Evolutionary conservation across 1,140 invertebrate genomes (phyloP), one percentile per base, ranked within the genome.

Genomic region (Rhyzopertha dominica): DNA sequence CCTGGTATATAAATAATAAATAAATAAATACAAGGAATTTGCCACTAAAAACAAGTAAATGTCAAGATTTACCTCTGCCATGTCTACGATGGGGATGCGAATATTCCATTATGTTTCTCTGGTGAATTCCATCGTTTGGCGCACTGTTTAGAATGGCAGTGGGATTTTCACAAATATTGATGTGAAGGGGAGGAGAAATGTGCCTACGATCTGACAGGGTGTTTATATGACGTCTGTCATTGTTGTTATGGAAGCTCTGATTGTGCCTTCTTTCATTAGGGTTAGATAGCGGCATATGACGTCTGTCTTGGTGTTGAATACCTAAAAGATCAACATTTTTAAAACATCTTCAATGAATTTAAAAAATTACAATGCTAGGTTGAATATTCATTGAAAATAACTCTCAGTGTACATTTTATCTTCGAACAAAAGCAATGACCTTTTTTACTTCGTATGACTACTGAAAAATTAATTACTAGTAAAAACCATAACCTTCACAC

Each of bases 181-280:
- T 66, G 47, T 63, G 65, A 10, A 67, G 44, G 2, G 65, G 63
- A 13, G 65, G 65, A 4, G 63, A 65, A 29, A 67, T 67, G 29
- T 66, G 63, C 3, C 65, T 51, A 3, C 63, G 45, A 55, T 67
- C 65, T 3, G 57, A 25, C 29, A 65, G 49, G 40, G 43, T 53
- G 16, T 51, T 49, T 35, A 59, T 43, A 36, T 62, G 58, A 29
- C 63, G 48, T n/a, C 62, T 41, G 24, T 63, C 59, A 14, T 43
- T 49, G 22, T 43, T 29, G 7, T 41, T 39, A 16, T 52, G 50
- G 23, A n/a, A n/a, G n/a, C n/a, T n/a, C n/a, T 44, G 48, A 32
- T 40, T 53, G 34, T 55, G 54, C 16, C 54, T 38, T 30, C 56
- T 49, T 20, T 54, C 56, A 23, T 42, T 43, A n/a, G 50, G 30